Evolutionary conservation across 2,797 vertebrate species (phyloP), one percentile per base, ranked within the genome.

Genomic region (Carduelis carduelis): DNA sequence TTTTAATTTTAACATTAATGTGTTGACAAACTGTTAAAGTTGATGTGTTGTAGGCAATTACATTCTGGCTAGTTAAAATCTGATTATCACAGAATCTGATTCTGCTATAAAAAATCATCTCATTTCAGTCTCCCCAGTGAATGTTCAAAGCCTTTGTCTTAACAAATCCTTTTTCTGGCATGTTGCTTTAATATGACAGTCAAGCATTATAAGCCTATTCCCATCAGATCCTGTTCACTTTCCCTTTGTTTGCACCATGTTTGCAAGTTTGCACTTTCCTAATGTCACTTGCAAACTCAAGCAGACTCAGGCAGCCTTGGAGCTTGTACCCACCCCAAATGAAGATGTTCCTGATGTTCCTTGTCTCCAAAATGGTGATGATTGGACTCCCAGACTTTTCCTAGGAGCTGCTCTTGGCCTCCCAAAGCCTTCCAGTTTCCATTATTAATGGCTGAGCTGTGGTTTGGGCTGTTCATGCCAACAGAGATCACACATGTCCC

Each of bases 381-480:
- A 47, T 3, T 69, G 55, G 21, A 66, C 60, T 80, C 63, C 50
- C 57, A 64, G 46, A 35, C 0, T 14, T 86, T 83, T 92, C 88
- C 87, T 75, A 77, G 83, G 87, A 94, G 79, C 87, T 85, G 57
- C 24, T 69, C 61, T 53, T 3, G 3, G 61, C 66, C 86, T 95
- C 87, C 71, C 61, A 68, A 46, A 92, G 66, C 87, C 32, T 83
- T 66, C n/a, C 79, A 82, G 75, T 90, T 94, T 76, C 28, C 56
- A 66, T 96, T 96, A 83, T 96, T 95, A 83, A 90, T 92, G 84
- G 37, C 69, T 94, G 90, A n/a, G 60, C 41, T 93, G 89, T 66
- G 76, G 70, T 77, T 84, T 93, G 77, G 82, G 69, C 56, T 81
- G 59, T 53, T 95, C 65, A 24, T 52, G 91, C 77, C 65, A 53